A percentile compares a stretch with the other conserved stretches of the same genome.
Conservation (phyloP, 2,888 invertebrate genomes). For the Eledona agricola region DNA sequence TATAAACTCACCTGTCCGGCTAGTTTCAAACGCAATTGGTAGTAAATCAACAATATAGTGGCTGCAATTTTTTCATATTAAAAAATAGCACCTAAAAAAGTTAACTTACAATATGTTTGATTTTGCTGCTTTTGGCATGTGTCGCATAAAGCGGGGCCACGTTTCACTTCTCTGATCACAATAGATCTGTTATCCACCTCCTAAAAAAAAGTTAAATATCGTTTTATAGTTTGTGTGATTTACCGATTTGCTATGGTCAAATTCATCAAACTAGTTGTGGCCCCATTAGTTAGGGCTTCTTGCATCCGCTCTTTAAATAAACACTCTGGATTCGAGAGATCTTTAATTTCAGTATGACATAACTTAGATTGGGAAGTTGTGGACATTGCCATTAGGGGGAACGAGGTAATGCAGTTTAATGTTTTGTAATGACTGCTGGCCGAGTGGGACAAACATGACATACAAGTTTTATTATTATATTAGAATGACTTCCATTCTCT, state of each 20-base stretch:
- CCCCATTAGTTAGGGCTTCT: too few relatives aligned
- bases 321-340: slow-evolving; percentile 58
- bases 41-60: slow-evolving; percentile 62
- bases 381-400: too few relatives aligned
- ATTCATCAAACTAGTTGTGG: slow-evolving; percentile 54
- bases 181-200: slow-evolving; percentile 54
- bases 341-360: slow-evolving; percentile 57
- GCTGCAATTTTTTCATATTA: slow-evolving; percentile 53
- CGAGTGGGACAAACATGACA: too few relatives aligned
- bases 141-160: slow-evolving; percentile 64
- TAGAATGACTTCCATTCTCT: too few relatives aligned
- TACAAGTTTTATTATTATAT: too few relatives aligned
- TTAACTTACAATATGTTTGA: slow-evolving; percentile 62
- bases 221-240: slow-evolving; percentile 42
- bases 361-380: too few relatives aligned
- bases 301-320: slow-evolving; percentile 63
- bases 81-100: too few relatives aligned
- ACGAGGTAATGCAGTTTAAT: too few relatives aligned
- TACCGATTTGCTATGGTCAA: slow-evolving; percentile 62
- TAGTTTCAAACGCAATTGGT: slow-evolving; percentile 43
- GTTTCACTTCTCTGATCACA: slow-evolving; percentile 58
- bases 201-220: too few relatives aligned
- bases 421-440: too few relatives aligned
- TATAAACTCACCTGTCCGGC: slow-evolving; percentile 49
- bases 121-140: slow-evolving; percentile 62